Evolutionary conservation across 92 coral and sea anemone species (phyloP), one percentile per base, ranked within the genome.

Genomic region (Isaurus tuberculatus): DNA sequence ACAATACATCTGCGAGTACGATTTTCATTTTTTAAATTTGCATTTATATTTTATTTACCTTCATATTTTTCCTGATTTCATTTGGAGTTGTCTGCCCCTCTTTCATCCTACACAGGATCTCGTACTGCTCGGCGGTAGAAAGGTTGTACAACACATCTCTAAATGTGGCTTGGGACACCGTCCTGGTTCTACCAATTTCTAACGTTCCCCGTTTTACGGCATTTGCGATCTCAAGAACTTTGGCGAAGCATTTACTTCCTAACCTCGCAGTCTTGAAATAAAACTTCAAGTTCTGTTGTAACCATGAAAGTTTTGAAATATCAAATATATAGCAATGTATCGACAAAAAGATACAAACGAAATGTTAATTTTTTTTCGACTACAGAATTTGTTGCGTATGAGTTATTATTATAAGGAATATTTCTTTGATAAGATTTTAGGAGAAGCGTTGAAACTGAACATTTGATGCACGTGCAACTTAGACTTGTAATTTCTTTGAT

Each of bases 1-100:
- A 5, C 46, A 40, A 40, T 40, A 40, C 46, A 40, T 40, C 46
- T 40, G 0, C 46, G 46, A 40, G 46, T 40, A 40, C 0, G 46
- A 40, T 40, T 40, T 5, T 40, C 11, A 0, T 40, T 40, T 40
- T 40, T 40, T 40, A 40, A 40, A 40, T 40, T 40, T 40, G 46
- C 46, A 40, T 40, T 40, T 40, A 40, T 40, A 40, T 40, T 40
- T 40, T 11, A 40, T 27, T 63, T 27, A 26, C 69, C 69, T 63
- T 63, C 34, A 63, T 3, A 63, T 63, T 63, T 63, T 63, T 63
- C 69, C 69, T 63, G 69, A 63, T 63, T 63, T 63, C 69, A 63
- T 63, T 63, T 28, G 36, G 69, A 63, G 69, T 63, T 63, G 29
- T 63, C 69, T 27, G 19, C 69, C 46, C 46, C 46, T 40, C 46